Conservation (phyloP, 2,797 vertebrate genomes). For the Chelon auratus region DNA sequence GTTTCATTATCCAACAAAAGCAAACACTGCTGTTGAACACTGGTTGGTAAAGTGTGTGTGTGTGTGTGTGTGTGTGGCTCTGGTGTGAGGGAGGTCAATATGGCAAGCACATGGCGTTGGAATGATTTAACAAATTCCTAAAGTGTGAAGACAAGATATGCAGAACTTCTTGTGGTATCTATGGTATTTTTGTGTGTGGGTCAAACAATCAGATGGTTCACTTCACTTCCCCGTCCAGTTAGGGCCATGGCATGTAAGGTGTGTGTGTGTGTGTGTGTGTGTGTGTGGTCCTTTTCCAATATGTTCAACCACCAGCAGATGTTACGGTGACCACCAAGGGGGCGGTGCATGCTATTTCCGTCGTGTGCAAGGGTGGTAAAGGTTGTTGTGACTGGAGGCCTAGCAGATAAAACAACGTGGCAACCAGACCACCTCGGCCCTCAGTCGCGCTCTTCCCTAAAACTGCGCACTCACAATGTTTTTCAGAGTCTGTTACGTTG, state of each 20-base stretch:
- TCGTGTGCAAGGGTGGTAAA: constrained; percentile 49
- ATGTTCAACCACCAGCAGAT: constrained; percentile 73
- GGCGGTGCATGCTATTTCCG: constrained; percentile 65
- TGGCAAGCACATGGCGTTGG: constrained; percentile 43
- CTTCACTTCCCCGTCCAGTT: constrained; percentile 26
- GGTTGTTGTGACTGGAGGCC: constrained; percentile 69
- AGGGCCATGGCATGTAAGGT: constrained; percentile 1
- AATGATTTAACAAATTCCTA: constrained; percentile 13
- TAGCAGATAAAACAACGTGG: constrained; percentile 57
- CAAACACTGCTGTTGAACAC: constrained; percentile 49
- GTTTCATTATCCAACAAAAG: constrained; percentile 54
- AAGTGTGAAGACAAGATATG: constrained; percentile 42
- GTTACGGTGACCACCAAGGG: constrained; percentile 69
- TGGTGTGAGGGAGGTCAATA: constrained; percentile 37
- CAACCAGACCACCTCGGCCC: constrained; percentile 53
- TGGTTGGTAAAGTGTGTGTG: constrained; percentile 8
- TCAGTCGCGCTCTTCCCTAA: constrained; percentile 7
- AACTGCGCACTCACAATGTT: not conserved
- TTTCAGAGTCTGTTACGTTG: not conserved
- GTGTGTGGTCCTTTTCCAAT: constrained; percentile 75
- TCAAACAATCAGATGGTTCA: constrained; percentile 44
- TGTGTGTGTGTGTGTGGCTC: constrained; percentile 17
- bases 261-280: constrained; percentile 54
- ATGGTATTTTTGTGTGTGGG: constrained; percentile 22
- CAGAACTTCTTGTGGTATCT: constrained; percentile 13